Percentiles rank a stretch among this genome's conserved stretches.
Evolutionary conservation across 2,888 invertebrate species (phyloP).

Genomic region (Caenorhabditis uteleia): DNA sequence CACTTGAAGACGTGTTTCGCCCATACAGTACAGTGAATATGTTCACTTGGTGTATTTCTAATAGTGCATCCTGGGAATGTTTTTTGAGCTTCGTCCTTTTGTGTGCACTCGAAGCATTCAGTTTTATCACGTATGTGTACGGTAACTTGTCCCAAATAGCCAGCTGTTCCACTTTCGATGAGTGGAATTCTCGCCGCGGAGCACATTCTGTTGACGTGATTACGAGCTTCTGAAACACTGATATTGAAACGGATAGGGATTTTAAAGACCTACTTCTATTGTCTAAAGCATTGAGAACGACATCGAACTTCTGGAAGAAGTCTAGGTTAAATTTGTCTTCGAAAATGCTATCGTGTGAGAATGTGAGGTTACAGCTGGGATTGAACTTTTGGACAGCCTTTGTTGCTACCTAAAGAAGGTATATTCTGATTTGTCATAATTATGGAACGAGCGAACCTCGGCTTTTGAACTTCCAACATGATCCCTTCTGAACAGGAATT

Average conservation of each 20-base stretch:
- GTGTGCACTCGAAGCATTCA: slow-evolving; percentile 95
- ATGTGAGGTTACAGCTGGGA: slow-evolving; percentile 75
- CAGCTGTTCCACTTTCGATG: slow-evolving; percentile 95
- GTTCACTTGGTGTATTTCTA: slow-evolving; percentile 96
- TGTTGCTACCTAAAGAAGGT: slow-evolving; percentile 51
- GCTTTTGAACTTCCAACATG: slow-evolving; percentile 97
- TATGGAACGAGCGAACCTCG: slow-evolving; percentile 5
- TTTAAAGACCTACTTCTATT: slow-evolving; percentile 76
- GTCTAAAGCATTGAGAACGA: slow-evolving; percentile 95
- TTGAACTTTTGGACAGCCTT: slow-evolving; percentile 54
- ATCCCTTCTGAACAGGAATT: slow-evolving; percentile 96
- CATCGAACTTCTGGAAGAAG: slow-evolving; percentile 87
- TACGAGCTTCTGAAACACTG: slow-evolving; percentile 80
- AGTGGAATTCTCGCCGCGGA: slow-evolving; percentile 90
- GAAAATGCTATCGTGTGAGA: slow-evolving; percentile 83
- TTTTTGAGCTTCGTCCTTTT: slow-evolving; percentile 79
- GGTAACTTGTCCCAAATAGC: slow-evolving; percentile 86
- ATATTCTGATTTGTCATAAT: background rate
- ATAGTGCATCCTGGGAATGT: slow-evolving; percentile 98
- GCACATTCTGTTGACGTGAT: slow-evolving; percentile 98
- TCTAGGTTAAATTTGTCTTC: slow-evolving; percentile 79
- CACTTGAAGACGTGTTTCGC: slow-evolving; percentile 97
- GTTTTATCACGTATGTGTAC: slow-evolving; percentile 79
- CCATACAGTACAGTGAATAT: slow-evolving; percentile 99
- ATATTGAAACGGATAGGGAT: slow-evolving; percentile 3